Evolutionary conservation across 2,113 vertebrate species (phyloP).

Genomic region (Calyptommatus sinebrachiatus): DNA sequence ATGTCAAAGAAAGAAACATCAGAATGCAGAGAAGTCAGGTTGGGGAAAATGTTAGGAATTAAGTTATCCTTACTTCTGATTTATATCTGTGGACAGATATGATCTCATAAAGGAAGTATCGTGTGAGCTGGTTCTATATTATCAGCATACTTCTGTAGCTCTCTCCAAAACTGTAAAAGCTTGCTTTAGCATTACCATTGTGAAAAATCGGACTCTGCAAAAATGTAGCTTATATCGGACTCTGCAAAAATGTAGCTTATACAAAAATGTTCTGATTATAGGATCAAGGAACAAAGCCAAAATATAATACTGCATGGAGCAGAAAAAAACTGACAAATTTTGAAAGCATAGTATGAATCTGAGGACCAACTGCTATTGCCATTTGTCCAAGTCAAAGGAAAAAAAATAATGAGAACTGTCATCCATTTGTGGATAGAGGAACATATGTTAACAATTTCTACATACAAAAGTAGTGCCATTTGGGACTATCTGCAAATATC

Average conservation of each 20-base stretch:
- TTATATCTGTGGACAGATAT: background rate
- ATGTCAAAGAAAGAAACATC: background rate
- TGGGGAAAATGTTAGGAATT: background rate
- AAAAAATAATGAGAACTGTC: too few relatives aligned
- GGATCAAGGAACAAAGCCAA: background rate
- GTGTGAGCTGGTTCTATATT: background rate
- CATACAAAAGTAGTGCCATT: background rate
- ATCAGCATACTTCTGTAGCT: background rate
- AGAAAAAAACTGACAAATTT: background rate
- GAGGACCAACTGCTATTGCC: background rate
- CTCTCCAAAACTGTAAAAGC: background rate
- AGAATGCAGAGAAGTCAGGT: background rate
- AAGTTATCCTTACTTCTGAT: background rate
- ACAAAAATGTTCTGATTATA: too few relatives aligned
- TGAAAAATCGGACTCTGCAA: background rate
- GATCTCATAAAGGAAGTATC: background rate
- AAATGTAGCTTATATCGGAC: too few relatives aligned
- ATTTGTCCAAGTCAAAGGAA: too few relatives aligned
- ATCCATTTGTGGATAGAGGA: too few relatives aligned
- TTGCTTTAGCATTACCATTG: background rate
- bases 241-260: too few relatives aligned
- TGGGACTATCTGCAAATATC: background rate
- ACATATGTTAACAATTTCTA: background rate
- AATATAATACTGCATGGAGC: too few relatives aligned
- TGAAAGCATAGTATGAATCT: too few relatives aligned